These are phyloP conservation scores for Trogon surrucura DNA, from an alignment of 2,113 vertebrate species.

Conservation along the genomic window DNA sequence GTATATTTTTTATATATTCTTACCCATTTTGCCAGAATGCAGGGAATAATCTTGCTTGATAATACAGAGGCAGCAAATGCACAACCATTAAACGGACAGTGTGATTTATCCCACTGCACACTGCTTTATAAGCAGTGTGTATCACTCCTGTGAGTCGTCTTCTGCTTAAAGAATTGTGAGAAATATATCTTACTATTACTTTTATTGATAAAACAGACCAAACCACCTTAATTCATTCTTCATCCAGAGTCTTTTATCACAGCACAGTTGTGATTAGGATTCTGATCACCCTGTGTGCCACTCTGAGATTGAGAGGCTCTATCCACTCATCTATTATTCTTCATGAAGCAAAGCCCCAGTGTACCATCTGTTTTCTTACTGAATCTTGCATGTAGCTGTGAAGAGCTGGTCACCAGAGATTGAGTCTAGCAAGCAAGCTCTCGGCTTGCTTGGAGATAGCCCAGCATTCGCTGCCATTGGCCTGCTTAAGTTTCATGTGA, in stretches of 20 bases:
- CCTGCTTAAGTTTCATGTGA: constrained; percentile 6
- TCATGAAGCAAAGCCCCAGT: constrained; percentile 60
- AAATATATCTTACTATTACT: constrained; percentile 77
- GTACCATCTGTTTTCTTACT: constrained; percentile 72
- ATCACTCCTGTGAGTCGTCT: constrained; percentile 65
- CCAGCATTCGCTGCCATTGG: background rate
- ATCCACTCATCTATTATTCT: constrained; percentile 73
- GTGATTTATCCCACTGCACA: constrained; percentile 78
- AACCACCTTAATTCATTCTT: constrained; percentile 76
- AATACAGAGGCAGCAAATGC: constrained; percentile 62
- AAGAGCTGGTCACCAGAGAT: constrained; percentile 46
- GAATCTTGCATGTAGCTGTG: constrained; percentile 59
- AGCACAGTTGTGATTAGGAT: constrained; percentile 65
- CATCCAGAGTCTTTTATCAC: constrained; percentile 68
- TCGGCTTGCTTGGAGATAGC: constrained; percentile 8
- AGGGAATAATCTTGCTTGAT: constrained; percentile 70
- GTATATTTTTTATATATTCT: constrained; percentile 55
- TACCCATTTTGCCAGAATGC: constrained; percentile 62
- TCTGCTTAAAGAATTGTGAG: constrained; percentile 75
- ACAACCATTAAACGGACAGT: constrained; percentile 69
- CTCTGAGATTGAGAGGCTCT: constrained; percentile 70
- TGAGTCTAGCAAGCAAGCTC: constrained; percentile 30
- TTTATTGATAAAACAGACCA: constrained; percentile 77
- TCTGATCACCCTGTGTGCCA: constrained; percentile 58
- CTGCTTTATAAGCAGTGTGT: constrained; percentile 74